Conservation (phyloP, 2,797 vertebrate genomes). For the Poecilia velifera region DNA sequence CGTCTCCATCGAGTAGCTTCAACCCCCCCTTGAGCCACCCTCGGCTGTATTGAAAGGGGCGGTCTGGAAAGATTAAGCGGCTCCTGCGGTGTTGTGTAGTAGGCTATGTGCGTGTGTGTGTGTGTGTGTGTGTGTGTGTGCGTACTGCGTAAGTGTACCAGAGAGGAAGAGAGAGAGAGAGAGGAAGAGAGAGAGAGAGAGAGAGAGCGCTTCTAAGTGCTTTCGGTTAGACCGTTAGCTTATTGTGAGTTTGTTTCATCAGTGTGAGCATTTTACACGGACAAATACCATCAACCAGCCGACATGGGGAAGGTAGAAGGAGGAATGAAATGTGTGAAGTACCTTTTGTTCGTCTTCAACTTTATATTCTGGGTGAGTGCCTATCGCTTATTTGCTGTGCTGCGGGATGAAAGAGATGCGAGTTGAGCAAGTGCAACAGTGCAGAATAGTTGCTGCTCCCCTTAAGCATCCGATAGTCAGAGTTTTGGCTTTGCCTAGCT, state of each 20-base stretch:
- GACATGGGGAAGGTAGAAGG: slow-evolving; percentile 89
- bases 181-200: slow-evolving; percentile 40
- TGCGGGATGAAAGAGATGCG: slow-evolving; percentile 18
- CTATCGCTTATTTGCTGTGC: slow-evolving; percentile 3
- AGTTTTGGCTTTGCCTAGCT: not conserved
- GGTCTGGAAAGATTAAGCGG: slow-evolving; percentile 78
- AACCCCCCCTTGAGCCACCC: slow-evolving; percentile 58
- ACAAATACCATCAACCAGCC: slow-evolving; percentile 23
- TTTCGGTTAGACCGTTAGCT: slow-evolving; percentile 37
- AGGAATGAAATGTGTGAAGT: slow-evolving; percentile 92
- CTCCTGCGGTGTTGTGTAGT: slow-evolving; percentile 58
- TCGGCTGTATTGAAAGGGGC: slow-evolving; percentile 73
- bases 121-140: not conserved
- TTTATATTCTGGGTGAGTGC: slow-evolving; percentile 95
- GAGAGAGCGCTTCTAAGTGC: slow-evolving; percentile 39
- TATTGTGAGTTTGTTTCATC: slow-evolving; percentile 39
- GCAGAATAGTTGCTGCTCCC: not conserved
- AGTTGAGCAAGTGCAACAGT: slow-evolving; percentile 63
- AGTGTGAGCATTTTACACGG: slow-evolving; percentile 4
- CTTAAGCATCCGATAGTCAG: slow-evolving; percentile 5
- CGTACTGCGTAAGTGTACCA: not conserved
- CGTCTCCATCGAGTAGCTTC: slow-evolving; percentile 47
- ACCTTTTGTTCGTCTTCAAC: slow-evolving; percentile 94
- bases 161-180: not conserved
- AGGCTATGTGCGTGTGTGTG: not conserved